Evolutionary conservation across 2,797 vertebrate species (phyloP).

Genomic region (Pseudochaenichthys georgianus): DNA sequence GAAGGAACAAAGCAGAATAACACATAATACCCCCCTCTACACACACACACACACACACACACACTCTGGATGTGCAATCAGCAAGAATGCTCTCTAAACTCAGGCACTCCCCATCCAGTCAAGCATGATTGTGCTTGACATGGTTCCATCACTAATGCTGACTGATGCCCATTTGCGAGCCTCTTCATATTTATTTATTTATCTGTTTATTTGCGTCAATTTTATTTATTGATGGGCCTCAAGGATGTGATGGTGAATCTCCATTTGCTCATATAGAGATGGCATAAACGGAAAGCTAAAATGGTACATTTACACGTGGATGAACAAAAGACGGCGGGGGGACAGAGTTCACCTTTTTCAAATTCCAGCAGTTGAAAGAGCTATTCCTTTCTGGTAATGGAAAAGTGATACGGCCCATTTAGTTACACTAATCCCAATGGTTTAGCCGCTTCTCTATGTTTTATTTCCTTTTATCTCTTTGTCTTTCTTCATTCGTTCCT

Average conservation of each 20-base stretch:
- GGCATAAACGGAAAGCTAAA: slow-evolving; percentile 39
- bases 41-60: slow-evolving; percentile 1
- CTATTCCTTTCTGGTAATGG: slow-evolving; percentile 79
- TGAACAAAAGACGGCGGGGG: slow-evolving; percentile 53
- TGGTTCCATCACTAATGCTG: slow-evolving; percentile 84
- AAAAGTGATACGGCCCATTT: slow-evolving; percentile 83
- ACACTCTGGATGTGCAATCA: slow-evolving; percentile 63
- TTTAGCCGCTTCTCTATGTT: slow-evolving; percentile 66
- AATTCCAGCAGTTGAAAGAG: slow-evolving; percentile 74
- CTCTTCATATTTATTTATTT: slow-evolving; percentile 85
- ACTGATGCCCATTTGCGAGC: slow-evolving; percentile 82
- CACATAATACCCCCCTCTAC: background rate
- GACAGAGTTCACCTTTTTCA: slow-evolving; percentile 74
- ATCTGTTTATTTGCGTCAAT: slow-evolving; percentile 85
- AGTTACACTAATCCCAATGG: slow-evolving; percentile 82
- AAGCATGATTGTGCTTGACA: slow-evolving; percentile 79
- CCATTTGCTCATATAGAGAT: slow-evolving; percentile 72
- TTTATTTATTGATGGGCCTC: slow-evolving; percentile 87
- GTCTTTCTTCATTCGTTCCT: slow-evolving; percentile 63
- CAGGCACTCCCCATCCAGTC: slow-evolving; percentile 71
- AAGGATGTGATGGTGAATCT: slow-evolving; percentile 73
- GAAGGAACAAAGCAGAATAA: slow-evolving; percentile 46
- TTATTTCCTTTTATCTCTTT: slow-evolving; percentile 57
- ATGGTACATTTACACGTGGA: slow-evolving; percentile 65
- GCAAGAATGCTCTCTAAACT: slow-evolving; percentile 65